Evolutionary conservation across 1,140 invertebrate genomes (phyloP), one percentile per base, ranked within the genome.

Genomic region (Cotesia chilonis): DNA sequence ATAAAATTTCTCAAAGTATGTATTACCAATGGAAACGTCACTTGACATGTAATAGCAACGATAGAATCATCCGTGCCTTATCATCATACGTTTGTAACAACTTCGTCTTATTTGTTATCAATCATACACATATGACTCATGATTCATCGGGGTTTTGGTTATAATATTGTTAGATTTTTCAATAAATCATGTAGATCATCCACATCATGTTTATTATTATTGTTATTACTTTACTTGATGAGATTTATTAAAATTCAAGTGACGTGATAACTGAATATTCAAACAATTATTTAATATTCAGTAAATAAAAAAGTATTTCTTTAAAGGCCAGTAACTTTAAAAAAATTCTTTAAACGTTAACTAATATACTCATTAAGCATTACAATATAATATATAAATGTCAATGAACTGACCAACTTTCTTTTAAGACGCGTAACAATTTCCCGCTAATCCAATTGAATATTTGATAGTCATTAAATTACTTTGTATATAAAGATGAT

Each of bases 321-420:
- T 20, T 17, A 17, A 14, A 14, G 54, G n/a, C 20, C 54, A 57
- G 41, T 6, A 12, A 12, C 12, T 17, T 20, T 28, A 28, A 28
- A 28, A 20, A 14, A 57, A 17, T 57, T 57, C 20, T 57, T 57
- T n/a, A 52, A 52, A 10, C 9, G 9, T 52, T 52, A 52, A 52
- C 51, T 52, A 52, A 52, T n/a, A 52, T n/a, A 20, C n/a, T 2
- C 41, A 57, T 57, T 57, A 57, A 14, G 54, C 54, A 14, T 57
- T 20, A 20, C 54, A 14, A 57, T 57, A 20, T 17, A 17, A 17
- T 28, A 28, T 28, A 20, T 57, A 57, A 14, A 57, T 57, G 54
- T 57, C 54, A 14, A 57, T 57, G 54, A 57, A 57, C 20, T 20
- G 20, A 57, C 54, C 54, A 57, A 57, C 54, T 57, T 57, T 57